A percentile compares a stretch with the other conserved stretches of the same genome.
These are phyloP conservation scores for Ianthella basta DNA, from an alignment of 37 sponge, comb jelly and placozoan species.

Conservation along the genomic window DNA sequence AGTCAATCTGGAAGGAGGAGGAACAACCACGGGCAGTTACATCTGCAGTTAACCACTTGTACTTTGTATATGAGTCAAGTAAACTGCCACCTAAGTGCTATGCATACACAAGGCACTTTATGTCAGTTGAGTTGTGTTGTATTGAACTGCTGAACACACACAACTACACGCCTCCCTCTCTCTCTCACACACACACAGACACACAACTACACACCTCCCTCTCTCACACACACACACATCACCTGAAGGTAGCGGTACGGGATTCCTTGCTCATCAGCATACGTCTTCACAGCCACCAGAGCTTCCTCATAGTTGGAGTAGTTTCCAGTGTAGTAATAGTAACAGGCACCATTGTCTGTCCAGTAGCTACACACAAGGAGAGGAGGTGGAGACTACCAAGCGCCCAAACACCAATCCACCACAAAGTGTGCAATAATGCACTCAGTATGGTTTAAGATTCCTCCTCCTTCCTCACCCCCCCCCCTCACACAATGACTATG, in stretches of 20 bases:
- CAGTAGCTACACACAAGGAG: slow-evolving; percentile 55
- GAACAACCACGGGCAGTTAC: neutral
- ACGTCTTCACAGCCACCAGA: slow-evolving; percentile 60
- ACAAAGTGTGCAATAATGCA: neutral
- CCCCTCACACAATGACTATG: too few species aligned
- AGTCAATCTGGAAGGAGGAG: slow-evolving; percentile 62
- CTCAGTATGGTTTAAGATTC: neutral
- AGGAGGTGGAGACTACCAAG: neutral
- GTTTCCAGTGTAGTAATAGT: slow-evolving; percentile 69
- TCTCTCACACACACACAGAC: neutral
- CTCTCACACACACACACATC: neutral
- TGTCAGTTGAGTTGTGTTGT: too few species aligned
- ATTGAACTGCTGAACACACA: too few species aligned
- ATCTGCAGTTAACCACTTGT: too few species aligned
- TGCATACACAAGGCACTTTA: slow-evolving; percentile 3
- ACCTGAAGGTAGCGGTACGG: slow-evolving; percentile 75
- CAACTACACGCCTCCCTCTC: too few species aligned
- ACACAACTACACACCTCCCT: neutral
- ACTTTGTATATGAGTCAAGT: too few species aligned
- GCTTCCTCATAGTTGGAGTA: slow-evolving; percentile 78
- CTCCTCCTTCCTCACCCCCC: too few species aligned
- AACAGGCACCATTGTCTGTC: slow-evolving; percentile 89
- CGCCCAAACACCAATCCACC: neutral
- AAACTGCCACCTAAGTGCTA: neutral
- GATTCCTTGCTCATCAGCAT: slow-evolving; percentile 50